phyloP scores from a whole-genome alignment of 1,140 invertebrate genomes.

The Trichonephila inaurata region DNA sequence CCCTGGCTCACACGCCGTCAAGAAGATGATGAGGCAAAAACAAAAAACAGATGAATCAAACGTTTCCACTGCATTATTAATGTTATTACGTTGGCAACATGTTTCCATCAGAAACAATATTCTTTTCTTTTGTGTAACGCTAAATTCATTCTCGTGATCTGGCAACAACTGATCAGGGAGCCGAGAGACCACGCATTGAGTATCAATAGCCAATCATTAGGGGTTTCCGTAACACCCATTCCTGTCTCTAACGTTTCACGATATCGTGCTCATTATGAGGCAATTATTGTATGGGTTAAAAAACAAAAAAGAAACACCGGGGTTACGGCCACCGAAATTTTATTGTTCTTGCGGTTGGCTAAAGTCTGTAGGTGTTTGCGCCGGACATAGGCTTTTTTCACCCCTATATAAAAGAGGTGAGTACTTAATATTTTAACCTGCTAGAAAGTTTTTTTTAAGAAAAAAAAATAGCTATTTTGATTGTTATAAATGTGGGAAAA shows the following conservation, averaged over 20 bases:
- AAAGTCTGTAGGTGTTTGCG: conserved; percentile 22
- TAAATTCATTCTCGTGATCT: conserved; percentile 65
- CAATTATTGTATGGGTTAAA: conserved; percentile 29
- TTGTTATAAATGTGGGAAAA: no score
- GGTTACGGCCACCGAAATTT: conserved; percentile 61
- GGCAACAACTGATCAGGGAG: conserved; percentile 36
- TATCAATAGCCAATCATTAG: conserved; percentile 74
- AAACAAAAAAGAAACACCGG: conserved; percentile 10
- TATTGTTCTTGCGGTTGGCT: conserved; percentile 60
- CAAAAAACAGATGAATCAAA: neutral
- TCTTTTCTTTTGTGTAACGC: conserved; percentile 58
- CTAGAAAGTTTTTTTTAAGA: neutral
- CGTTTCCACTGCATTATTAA: conserved; percentile 42
- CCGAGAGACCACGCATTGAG: conserved; percentile 30
- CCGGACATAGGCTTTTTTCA: neutral
- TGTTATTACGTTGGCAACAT: conserved; percentile 49
- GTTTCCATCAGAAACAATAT: conserved; percentile 70
- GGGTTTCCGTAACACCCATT: conserved; percentile 44
- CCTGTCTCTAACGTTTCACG: conserved; percentile 24
- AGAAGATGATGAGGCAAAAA: conserved; percentile 6
- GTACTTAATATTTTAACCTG: neutral
- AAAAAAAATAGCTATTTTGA: no score
- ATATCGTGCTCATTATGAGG: conserved; percentile 63
- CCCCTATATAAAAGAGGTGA: neutral
- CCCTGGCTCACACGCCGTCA: neutral